Conservation (phyloP, 92 coral and sea anemone species). For the Umimayanthus chanpuru region DNA sequence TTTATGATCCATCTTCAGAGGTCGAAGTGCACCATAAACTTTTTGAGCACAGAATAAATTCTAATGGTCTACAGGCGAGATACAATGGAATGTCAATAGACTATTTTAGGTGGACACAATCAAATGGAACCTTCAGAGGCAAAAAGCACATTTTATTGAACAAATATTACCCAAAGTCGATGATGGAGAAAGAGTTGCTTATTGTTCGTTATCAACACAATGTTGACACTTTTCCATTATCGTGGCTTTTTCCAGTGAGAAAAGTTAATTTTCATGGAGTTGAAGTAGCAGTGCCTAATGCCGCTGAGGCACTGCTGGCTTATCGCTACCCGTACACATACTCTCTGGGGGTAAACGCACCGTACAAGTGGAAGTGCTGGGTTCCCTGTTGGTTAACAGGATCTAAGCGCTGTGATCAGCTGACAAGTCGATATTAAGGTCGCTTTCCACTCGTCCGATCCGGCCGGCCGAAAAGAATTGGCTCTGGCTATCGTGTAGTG, state of each 20-base stretch:
- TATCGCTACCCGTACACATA: slow-evolving; percentile 41
- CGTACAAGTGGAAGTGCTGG: slow-evolving; percentile 59
- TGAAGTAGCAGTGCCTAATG: slow-evolving; percentile 68
- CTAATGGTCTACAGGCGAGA: slow-evolving; percentile 65
- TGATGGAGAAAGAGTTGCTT: slow-evolving; percentile 59
- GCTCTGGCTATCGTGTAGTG: too few species aligned
- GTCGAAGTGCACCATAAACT: slow-evolving; percentile 58
- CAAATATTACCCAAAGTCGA: slow-evolving; percentile 11
- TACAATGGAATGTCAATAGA: slow-evolving; percentile 55
- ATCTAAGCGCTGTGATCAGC: slow-evolving; percentile 24
- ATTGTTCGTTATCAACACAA: slow-evolving; percentile 55
- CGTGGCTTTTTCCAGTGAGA: slow-evolving; percentile 72
- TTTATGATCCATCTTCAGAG: slow-evolving; percentile 39
- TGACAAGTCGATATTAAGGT: background rate
- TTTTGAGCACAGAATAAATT: slow-evolving; percentile 57
- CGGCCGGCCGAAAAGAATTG: too few species aligned
- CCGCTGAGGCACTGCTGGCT: slow-evolving; percentile 41
- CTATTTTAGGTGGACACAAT: slow-evolving; percentile 68
- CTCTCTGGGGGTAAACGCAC: slow-evolving; percentile 38
- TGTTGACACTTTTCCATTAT: slow-evolving; percentile 62
- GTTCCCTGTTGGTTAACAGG: slow-evolving; percentile 74
- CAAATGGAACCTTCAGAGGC: slow-evolving; percentile 52
- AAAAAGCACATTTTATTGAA: slow-evolving; percentile 53
- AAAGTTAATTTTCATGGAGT: slow-evolving; percentile 17
- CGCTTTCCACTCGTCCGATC: too few species aligned